phyloP scores from a whole-genome alignment of 2,888 invertebrate species.

The Bombyx huttoni region DNA sequence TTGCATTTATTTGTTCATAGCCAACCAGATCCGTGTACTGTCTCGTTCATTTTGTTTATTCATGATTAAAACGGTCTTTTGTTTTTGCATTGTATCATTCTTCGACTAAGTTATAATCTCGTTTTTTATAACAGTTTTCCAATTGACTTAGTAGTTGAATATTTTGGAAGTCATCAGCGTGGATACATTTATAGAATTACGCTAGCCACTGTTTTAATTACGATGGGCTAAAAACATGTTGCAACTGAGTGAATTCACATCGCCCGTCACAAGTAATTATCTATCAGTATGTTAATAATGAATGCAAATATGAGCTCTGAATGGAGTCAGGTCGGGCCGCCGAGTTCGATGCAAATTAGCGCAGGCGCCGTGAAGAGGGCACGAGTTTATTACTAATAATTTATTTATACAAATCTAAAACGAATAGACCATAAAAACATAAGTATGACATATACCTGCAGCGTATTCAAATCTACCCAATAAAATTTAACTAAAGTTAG shows the following conservation, averaged over 20 bases:
- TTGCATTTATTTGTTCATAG: no score
- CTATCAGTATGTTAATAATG: conserved; percentile 53
- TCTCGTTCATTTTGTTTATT: no score
- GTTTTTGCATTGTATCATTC: no score
- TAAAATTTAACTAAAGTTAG: conserved; percentile 44
- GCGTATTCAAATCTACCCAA: conserved; percentile 15
- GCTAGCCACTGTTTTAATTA: conserved; percentile 23
- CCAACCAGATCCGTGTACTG: no score
- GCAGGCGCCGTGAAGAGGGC: conserved; percentile 40
- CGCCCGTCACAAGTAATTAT: conserved; percentile 60
- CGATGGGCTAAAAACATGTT: conserved; percentile 24
- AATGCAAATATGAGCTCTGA: conserved; percentile 48
- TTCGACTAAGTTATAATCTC: no score
- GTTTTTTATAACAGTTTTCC: no score
- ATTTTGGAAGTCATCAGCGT: neutral
- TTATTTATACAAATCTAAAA: neutral
- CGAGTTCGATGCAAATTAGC: conserved; percentile 17
- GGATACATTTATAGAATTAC: neutral
- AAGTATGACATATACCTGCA: neutral
- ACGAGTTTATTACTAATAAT: neutral
- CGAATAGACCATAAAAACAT: neutral
- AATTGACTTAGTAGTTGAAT: no score
- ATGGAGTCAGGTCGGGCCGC: conserved; percentile 15
- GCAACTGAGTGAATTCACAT: conserved; percentile 29
- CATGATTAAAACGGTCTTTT: no score